A percentile compares a stretch with the other conserved stretches of the same genome.
phyloP scores from a whole-genome alignment of 2,113 vertebrate genomes.

The Dryoscopus gambensis region DNA sequence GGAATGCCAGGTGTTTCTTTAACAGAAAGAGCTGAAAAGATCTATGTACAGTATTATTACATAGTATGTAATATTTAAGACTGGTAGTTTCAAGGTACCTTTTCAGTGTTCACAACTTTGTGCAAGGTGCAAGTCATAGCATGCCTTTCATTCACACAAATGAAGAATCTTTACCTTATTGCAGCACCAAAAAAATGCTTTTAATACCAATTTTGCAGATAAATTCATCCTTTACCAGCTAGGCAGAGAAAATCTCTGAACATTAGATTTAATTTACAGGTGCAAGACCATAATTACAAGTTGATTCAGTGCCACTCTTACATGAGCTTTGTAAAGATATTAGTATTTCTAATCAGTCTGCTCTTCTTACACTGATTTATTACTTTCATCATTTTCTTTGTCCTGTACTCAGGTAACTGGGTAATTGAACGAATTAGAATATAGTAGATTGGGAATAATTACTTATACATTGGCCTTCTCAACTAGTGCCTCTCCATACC shows the following conservation, averaged over 20 bases:
- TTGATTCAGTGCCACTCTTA: background rate
- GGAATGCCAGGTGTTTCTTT: background rate
- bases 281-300: background rate
- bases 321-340: background rate
- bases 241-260: background rate
- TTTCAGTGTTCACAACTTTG: background rate
- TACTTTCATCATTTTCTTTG: background rate
- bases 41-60: background rate
- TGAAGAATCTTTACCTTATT: background rate
- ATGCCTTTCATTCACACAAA: background rate
- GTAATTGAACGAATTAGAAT: background rate
- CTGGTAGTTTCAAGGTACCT: background rate
- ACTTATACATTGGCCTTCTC: background rate
- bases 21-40: background rate
- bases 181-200: background rate
- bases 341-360: background rate
- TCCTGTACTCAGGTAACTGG: background rate
- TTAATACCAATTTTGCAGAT: background rate
- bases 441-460: background rate
- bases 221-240: background rate
- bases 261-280: background rate
- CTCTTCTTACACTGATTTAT: background rate
- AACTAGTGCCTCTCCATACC: background rate
- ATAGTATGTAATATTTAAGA: background rate
- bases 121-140: background rate